Conservation (phyloP, 2,888 invertebrate genomes). For the Cryptocheilus praepositus region DNA sequence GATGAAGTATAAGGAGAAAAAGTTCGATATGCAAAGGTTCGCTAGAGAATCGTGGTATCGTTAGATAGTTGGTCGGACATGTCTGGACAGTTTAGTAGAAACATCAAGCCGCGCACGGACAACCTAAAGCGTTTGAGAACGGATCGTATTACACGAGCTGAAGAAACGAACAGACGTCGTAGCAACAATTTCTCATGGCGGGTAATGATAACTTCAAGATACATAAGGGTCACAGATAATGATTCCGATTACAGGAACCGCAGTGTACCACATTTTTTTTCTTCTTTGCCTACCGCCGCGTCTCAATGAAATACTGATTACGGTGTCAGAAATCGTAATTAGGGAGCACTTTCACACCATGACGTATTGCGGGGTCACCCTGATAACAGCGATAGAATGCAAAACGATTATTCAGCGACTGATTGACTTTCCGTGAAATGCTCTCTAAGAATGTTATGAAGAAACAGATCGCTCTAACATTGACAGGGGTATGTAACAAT, state of each 20-base stretch:
- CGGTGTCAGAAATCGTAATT: constrained; percentile 16
- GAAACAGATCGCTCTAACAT: constrained; percentile 32
- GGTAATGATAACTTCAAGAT: constrained; percentile 32
- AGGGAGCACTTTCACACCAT: constrained; percentile 15
- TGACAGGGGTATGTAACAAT: constrained; percentile 39
- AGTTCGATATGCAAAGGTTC: too few relatives aligned
- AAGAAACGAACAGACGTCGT: neutral
- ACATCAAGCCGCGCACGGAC: neutral
- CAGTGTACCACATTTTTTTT: constrained; percentile 12
- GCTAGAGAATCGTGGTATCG: neutral
- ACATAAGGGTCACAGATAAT: constrained; percentile 29
- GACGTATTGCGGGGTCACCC: constrained; percentile 13
- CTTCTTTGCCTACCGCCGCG: neutral
- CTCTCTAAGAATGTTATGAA: neutral
- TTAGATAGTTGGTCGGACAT: too few relatives aligned
- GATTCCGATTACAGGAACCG: constrained; percentile 37
- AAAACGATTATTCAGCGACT: neutral
- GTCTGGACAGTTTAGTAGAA: too few relatives aligned
- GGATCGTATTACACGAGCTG: too few relatives aligned
- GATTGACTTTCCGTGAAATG: neutral
- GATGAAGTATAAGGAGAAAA: too few relatives aligned
- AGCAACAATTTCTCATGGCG: constrained; percentile 24
- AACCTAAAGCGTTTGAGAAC: neutral
- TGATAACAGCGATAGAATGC: neutral
- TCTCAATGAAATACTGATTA: constrained; percentile 21